Conservation (phyloP, 2,113 vertebrate genomes). For the Balaeniceps rex region DNA sequence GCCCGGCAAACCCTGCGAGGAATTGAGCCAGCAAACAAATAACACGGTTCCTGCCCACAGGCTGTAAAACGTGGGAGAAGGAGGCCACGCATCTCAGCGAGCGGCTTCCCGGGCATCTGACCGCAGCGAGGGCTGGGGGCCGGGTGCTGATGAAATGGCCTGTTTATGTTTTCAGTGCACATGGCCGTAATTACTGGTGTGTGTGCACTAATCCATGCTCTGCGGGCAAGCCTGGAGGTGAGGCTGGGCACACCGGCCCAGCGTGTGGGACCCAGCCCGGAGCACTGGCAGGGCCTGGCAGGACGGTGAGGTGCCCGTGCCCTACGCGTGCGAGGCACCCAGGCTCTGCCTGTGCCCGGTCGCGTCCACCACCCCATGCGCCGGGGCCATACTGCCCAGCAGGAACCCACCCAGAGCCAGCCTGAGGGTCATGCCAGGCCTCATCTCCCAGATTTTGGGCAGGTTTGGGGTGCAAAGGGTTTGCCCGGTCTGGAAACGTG, state of each 20-base stretch:
- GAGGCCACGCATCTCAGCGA: background rate
- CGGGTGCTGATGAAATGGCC: background rate
- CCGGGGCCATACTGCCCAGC: background rate
- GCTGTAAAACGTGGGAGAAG: background rate
- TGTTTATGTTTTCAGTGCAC: constrained; percentile 42
- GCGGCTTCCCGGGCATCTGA: background rate
- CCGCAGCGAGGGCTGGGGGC: background rate
- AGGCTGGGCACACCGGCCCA: background rate
- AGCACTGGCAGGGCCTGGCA: accelerated
- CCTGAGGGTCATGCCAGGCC: background rate
- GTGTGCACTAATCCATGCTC: constrained; percentile 17
- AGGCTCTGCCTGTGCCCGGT: background rate
- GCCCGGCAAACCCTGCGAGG: background rate
- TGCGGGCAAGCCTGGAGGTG: background rate
- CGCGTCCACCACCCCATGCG: accelerated
- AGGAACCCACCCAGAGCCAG: background rate
- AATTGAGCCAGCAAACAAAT: background rate
- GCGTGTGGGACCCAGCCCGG: background rate
- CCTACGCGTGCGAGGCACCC: accelerated
- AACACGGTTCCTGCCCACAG: background rate
- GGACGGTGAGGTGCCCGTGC: background rate
- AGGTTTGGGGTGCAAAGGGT: background rate
- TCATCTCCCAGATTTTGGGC: background rate
- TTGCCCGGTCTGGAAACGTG: background rate
- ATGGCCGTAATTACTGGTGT: constrained; percentile 29